Conservation (phyloP, 2,797 vertebrate species). For the Enteromius afrohamiltoni region DNA sequence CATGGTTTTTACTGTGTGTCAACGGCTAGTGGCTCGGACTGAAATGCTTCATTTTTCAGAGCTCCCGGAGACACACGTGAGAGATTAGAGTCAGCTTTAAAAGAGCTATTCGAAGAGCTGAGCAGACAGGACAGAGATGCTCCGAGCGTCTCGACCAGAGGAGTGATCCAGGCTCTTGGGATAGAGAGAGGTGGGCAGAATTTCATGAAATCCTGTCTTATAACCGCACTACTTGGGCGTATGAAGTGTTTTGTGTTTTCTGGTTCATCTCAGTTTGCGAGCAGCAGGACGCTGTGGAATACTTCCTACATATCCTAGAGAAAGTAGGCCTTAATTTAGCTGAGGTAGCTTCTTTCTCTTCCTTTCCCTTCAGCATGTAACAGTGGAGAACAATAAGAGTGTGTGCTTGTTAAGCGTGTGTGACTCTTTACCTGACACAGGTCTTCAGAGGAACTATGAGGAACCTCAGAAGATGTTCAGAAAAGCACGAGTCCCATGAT, state of each 20-base stretch:
- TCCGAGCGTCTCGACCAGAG: not conserved
- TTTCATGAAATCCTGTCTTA: constrained; percentile 51
- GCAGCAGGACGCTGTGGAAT: constrained; percentile 73
- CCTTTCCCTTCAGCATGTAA: not conserved
- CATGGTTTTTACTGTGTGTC: not conserved
- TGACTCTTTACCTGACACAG: constrained; percentile 56
- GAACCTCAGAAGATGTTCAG: constrained; percentile 57
- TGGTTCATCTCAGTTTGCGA: constrained; percentile 59
- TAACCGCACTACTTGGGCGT: not conserved
- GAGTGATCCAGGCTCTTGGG: not conserved
- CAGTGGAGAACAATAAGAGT: not conserved
- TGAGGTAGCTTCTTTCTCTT: constrained; percentile 55
- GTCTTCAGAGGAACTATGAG: constrained; percentile 64
- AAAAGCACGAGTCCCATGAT: rapidly evolving
- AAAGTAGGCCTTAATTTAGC: constrained; percentile 56
- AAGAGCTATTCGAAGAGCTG: not conserved
- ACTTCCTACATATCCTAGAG: constrained; percentile 69
- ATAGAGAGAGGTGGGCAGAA: constrained; percentile 49
- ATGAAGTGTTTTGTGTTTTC: not conserved
- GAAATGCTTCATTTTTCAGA: not conserved
- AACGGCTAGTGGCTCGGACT: not conserved
- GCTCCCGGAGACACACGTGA: not conserved
- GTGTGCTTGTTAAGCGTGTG: not conserved
- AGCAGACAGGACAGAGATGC: rapidly evolving
- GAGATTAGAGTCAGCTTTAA: not conserved